Evolutionary conservation across 2,113 vertebrate genomes (phyloP).

Genomic region (Plotosus lineatus): DNA sequence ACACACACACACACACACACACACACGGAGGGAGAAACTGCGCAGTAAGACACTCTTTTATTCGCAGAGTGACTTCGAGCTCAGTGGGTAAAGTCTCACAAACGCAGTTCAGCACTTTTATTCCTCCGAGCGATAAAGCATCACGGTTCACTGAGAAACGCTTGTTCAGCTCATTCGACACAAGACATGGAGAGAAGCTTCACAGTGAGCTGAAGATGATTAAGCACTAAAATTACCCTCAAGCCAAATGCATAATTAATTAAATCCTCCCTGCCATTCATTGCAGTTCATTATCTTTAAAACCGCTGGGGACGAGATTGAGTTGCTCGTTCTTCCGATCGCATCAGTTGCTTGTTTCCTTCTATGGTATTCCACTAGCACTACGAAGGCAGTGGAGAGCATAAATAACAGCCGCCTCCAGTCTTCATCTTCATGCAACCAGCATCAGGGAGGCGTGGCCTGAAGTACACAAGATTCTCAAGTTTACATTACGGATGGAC

Average conservation of each 20-base stretch:
- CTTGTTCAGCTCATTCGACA: background rate
- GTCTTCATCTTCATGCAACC: background rate
- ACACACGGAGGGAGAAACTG: background rate
- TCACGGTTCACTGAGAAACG: conserved; percentile 10
- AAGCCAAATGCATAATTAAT: background rate
- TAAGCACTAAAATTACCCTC: background rate
- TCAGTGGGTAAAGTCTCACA: background rate
- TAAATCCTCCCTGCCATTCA: background rate
- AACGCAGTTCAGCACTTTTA: conserved; percentile 7
- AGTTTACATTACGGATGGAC: background rate
- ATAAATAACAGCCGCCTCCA: background rate
- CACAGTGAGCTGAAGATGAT: background rate
- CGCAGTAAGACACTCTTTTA: conserved; percentile 4
- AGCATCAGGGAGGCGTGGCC: background rate
- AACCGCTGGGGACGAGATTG: background rate
- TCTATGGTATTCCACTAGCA: background rate
- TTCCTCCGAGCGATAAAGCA: background rate
- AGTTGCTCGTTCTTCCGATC: background rate
- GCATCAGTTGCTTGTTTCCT: background rate
- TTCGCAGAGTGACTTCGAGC: background rate
- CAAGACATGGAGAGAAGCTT: background rate
- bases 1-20: background rate
- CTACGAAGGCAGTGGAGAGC: background rate
- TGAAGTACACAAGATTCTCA: background rate
- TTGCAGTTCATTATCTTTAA: background rate